Evolutionary conservation across 2,797 vertebrate genomes (phyloP).

Genomic region (Alcedo quadribrachys): DNA sequence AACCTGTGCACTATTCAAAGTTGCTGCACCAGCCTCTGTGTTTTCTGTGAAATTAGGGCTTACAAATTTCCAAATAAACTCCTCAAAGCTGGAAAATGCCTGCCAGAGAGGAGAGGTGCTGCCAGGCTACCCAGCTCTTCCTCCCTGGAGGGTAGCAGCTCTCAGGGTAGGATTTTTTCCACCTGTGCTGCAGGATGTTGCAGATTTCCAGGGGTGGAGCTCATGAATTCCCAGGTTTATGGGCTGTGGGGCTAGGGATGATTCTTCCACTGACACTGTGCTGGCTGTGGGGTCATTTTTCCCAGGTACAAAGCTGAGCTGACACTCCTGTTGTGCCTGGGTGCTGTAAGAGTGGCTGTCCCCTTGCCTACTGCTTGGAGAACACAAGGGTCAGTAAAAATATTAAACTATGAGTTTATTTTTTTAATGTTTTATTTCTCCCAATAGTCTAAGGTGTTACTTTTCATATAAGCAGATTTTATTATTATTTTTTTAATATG

Average conservation of each 20-base stretch:
- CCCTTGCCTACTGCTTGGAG: not conserved
- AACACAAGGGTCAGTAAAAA: not conserved
- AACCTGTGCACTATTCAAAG: not conserved
- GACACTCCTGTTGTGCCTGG: not conserved
- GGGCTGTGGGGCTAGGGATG: not conserved
- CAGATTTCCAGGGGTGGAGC: not conserved
- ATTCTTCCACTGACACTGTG: accelerated
- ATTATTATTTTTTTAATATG: not conserved
- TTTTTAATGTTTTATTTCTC: not conserved
- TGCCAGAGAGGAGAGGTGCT: not conserved
- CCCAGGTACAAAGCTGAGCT: not conserved
- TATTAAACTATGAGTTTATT: not conserved
- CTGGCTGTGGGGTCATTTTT: not conserved
- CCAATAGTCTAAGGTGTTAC: not conserved
- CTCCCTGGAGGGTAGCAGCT: not conserved
- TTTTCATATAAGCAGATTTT: not conserved
- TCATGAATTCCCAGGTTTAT: not conserved
- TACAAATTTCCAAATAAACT: not conserved
- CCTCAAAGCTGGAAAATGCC: not conserved
- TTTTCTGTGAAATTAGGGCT: not conserved
- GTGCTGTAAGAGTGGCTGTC: not conserved
- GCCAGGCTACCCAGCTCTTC: not conserved
- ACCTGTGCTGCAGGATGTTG: not conserved
- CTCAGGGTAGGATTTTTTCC: not conserved
- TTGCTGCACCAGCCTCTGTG: not conserved